Conservation (phyloP, 2,113 vertebrate species). For the Halichoeres trimaculatus region DNA sequence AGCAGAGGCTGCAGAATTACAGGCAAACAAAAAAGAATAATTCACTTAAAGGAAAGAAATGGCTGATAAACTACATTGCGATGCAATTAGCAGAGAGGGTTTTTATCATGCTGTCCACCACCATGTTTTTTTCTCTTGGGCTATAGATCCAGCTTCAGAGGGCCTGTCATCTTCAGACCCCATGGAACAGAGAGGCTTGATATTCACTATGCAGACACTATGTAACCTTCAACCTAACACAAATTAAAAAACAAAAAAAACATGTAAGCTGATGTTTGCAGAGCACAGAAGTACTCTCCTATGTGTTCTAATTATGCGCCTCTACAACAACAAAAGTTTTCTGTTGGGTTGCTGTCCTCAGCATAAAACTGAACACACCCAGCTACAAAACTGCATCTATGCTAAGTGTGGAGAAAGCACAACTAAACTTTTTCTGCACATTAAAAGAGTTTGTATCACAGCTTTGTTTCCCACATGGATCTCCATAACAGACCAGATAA, state of each 20-base stretch:
- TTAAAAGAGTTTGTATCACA: neutral
- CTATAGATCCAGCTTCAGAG: neutral
- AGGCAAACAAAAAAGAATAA: slow-evolving; percentile 5
- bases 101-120: slow-evolving; percentile 11
- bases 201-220: slow-evolving; percentile 7
- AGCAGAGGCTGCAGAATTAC: slow-evolving; percentile 6
- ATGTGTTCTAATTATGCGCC: slow-evolving; percentile 34
- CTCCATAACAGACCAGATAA: neutral
- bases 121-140: slow-evolving; percentile 3
- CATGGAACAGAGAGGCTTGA: neutral
- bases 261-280: neutral
- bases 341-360: neutral
- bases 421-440: neutral
- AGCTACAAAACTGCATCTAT: neutral
- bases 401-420: neutral
- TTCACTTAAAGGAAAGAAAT: slow-evolving; percentile 22
- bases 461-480: neutral
- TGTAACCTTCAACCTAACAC: neutral
- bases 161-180: slow-evolving; percentile 27
- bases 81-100: slow-evolving; percentile 45
- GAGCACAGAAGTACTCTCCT: slow-evolving; percentile 3
- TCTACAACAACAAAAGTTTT: slow-evolving; percentile 24
- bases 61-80: slow-evolving; percentile 51
- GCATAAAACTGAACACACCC: slow-evolving; percentile 2
- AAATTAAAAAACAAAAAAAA: slow-evolving; percentile 1